phyloP scores from a whole-genome alignment of 2,888 invertebrate genomes.

The Napeogenes inachia region DNA sequence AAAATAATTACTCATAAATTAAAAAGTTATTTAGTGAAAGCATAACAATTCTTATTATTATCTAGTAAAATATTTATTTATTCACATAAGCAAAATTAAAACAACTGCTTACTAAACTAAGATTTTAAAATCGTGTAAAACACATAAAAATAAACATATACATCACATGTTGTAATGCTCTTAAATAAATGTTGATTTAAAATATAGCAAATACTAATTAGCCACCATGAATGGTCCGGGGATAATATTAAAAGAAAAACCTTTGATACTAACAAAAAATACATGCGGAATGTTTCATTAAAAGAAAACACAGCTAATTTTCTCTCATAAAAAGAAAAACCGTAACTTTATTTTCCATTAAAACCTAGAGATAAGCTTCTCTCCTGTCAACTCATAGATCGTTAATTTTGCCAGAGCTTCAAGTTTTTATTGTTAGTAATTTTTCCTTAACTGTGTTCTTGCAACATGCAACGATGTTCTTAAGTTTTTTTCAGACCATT shows the following conservation, averaged over 20 bases:
- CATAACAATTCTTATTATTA: too few relatives aligned
- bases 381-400: constrained; percentile 69
- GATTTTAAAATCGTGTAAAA: too few relatives aligned
- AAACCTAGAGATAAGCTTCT: constrained; percentile 62
- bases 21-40: too few relatives aligned
- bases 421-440: constrained; percentile 67
- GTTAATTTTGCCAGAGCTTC: constrained; percentile 66
- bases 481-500: constrained; percentile 20
- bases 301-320: constrained; percentile 54
- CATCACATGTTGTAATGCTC: not conserved
- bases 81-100: too few relatives aligned
- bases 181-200: constrained; percentile 8
- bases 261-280: constrained; percentile 39
- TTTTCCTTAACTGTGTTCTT: constrained; percentile 40
- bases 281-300: constrained; percentile 35
- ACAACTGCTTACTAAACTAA: too few relatives aligned
- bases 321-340: constrained; percentile 43
- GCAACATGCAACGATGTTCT: constrained; percentile 4
- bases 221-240: constrained; percentile 10
- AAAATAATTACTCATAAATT: too few relatives aligned
- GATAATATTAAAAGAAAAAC: constrained; percentile 42
- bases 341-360: constrained; percentile 55
- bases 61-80: too few relatives aligned
- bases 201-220: constrained; percentile 23
- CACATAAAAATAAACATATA: not conserved